A percentile compares a stretch with the other conserved stretches of the same genome.
Evolutionary conservation across 23 tunicate species (phyloP).

Genomic region (Styela clava): DNA sequence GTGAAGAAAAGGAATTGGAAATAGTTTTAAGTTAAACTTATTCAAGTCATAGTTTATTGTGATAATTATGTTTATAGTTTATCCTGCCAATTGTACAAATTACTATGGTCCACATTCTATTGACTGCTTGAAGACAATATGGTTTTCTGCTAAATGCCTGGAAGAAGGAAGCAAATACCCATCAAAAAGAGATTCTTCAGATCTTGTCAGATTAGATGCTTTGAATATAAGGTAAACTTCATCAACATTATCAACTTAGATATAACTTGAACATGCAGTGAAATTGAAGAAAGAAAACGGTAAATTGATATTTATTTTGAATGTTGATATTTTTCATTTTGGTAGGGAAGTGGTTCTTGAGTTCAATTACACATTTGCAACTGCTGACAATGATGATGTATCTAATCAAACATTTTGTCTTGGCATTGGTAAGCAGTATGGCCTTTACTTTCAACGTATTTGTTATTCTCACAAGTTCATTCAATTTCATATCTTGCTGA

Average conservation of each 20-base stretch:
- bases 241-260: too few species aligned
- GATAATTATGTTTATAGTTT: neutral
- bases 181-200: neutral
- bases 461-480: neutral
- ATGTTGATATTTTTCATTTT: too few species aligned
- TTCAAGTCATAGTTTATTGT: too few species aligned
- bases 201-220: neutral
- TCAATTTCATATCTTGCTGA: too few species aligned
- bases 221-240: neutral
- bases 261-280: too few species aligned
- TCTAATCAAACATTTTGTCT: constrained; percentile 13
- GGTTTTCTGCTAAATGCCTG: constrained; percentile 3
- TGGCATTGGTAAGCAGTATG: constrained; percentile 25
- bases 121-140: constrained; percentile 12
- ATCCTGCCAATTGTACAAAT: neutral
- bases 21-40: too few species aligned
- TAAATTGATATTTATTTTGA: too few species aligned
- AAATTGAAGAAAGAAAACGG: too few species aligned
- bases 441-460: neutral
- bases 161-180: constrained; percentile 16
- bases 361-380: neutral
- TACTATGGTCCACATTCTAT: constrained; percentile 31
- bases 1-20: too few species aligned
- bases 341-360: neutral
- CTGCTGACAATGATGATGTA: neutral